These are phyloP conservation scores for Apodemus sylvaticus DNA, from an alignment of 2,113 vertebrate genomes.

Conservation along the genomic window DNA sequence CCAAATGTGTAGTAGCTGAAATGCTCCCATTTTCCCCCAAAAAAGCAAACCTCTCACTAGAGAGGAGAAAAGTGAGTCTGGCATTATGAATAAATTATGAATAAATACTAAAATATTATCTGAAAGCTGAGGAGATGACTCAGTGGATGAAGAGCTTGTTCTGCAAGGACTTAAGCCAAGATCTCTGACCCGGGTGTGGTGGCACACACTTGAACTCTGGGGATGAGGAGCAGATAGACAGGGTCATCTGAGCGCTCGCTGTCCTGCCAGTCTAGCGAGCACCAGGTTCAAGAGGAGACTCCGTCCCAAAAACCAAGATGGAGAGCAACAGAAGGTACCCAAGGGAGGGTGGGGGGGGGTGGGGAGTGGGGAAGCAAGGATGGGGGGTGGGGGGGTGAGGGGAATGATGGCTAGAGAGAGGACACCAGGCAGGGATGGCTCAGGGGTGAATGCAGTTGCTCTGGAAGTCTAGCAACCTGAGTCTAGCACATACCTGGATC, in stretches of 20 bases:
- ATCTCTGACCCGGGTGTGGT: neutral
- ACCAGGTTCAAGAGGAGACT: neutral
- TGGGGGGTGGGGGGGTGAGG: too few species aligned
- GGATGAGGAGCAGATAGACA: neutral
- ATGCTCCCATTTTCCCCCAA: neutral
- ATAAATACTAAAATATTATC: neutral
- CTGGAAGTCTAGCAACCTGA: neutral
- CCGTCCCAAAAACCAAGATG: neutral
- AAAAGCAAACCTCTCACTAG: neutral
- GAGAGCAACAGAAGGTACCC: neutral
- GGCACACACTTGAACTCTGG: neutral
- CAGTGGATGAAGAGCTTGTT: neutral
- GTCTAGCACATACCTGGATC: neutral
- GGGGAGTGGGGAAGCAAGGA: too few species aligned
- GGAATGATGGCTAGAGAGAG: too few species aligned
- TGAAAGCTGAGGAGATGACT: neutral
- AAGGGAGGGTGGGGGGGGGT: too few species aligned
- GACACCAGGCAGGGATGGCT: neutral
- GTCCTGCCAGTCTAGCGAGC: neutral
- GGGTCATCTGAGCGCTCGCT: accelerated
- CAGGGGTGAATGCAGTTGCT: neutral
- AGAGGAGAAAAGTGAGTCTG: neutral
- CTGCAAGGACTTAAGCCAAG: neutral
- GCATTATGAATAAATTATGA: neutral
- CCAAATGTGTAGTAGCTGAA: neutral